phyloP scores from a whole-genome alignment of 2,888 invertebrate genomes.

The Girardia tigrina region DNA sequence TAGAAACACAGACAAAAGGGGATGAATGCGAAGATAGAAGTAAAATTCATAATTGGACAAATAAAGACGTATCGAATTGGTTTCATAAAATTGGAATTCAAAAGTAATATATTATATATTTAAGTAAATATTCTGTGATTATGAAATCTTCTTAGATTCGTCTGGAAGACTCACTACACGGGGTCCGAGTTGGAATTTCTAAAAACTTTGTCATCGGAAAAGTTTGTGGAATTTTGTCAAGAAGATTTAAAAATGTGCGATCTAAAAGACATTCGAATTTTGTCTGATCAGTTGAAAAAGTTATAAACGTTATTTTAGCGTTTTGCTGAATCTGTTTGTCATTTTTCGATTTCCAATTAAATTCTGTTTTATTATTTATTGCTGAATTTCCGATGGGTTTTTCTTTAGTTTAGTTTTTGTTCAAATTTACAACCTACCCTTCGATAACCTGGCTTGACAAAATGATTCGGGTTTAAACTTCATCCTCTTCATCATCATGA shows the following conservation, averaged over 20 bases:
- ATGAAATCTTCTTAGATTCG: background rate
- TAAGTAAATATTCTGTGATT: background rate
- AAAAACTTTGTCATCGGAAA: background rate
- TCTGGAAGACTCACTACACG: background rate
- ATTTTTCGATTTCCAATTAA: no score
- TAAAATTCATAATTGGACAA: background rate
- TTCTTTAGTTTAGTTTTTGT: no score
- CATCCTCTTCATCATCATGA: no score
- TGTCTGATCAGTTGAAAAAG: background rate
- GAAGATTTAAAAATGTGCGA: background rate
- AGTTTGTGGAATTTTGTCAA: background rate
- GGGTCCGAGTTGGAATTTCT: conserved; percentile 3
- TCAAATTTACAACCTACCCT: no score
- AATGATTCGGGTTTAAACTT: no score
- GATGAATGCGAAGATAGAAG: background rate
- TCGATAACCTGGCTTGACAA: no score
- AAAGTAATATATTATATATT: background rate
- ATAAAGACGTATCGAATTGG: background rate
- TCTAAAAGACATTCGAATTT: background rate
- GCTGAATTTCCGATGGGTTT: no score
- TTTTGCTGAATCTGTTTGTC: no score
- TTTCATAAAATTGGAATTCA: background rate
- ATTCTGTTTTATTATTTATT: no score
- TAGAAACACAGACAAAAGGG: background rate
- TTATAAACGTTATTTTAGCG: background rate